Conservation (phyloP, 2,797 vertebrate genomes). For the Dicrostonyx torquatus region DNA sequence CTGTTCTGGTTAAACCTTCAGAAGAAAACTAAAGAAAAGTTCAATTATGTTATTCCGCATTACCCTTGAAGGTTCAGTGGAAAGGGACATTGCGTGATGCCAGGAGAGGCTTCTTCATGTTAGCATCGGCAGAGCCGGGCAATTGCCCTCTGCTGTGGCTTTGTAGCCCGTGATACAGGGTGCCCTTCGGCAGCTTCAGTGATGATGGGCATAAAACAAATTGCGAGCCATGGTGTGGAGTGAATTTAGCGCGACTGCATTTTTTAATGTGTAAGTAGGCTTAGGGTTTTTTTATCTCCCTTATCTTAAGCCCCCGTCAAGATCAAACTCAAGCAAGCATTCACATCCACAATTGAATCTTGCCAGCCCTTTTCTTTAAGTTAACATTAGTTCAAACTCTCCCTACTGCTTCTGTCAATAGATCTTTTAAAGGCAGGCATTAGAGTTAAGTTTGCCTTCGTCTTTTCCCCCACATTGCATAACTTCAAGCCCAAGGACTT, state of each 20-base stretch:
- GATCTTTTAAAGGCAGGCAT: constrained; percentile 86
- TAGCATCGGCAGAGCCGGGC: constrained; percentile 82
- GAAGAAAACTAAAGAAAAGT: constrained; percentile 80
- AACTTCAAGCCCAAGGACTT: constrained; percentile 83
- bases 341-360: constrained; percentile 85
- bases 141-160: constrained; percentile 79
- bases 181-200: constrained; percentile 84
- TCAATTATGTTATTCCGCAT: constrained; percentile 78
- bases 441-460: constrained; percentile 85
- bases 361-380: constrained; percentile 84
- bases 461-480: constrained; percentile 71
- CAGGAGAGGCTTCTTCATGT: constrained; percentile 83
- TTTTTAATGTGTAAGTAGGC: constrained; percentile 88
- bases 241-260: constrained; percentile 86
- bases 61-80: constrained; percentile 83
- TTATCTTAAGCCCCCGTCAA: constrained; percentile 83
- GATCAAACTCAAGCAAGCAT: constrained; percentile 85
- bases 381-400: constrained; percentile 85
- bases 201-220: constrained; percentile 85
- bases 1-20: constrained; percentile 74
- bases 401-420: constrained; percentile 86
- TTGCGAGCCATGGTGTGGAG: constrained; percentile 79
- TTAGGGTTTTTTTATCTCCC: constrained; percentile 85
- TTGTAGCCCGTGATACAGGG: constrained; percentile 83
- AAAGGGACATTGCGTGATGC: constrained; percentile 82